Conservation (phyloP, 2,888 invertebrate species). For the Andrena chrysosceles region DNA sequence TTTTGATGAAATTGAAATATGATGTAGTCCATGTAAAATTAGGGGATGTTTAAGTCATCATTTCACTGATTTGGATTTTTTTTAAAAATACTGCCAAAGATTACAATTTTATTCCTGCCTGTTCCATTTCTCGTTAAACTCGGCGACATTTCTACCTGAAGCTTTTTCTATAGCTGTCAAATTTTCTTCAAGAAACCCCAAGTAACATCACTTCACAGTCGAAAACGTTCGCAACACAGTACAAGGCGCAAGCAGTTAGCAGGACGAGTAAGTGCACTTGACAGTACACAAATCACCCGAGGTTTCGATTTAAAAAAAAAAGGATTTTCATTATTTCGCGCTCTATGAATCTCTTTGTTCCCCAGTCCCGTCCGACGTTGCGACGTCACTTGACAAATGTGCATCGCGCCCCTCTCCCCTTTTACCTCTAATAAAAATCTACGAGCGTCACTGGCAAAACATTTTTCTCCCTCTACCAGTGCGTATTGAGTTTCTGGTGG, state of each 20-base stretch:
- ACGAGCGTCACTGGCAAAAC: conserved; percentile 32
- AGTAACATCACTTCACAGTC: background rate
- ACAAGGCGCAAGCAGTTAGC: background rate
- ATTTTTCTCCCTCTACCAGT: conserved; percentile 28
- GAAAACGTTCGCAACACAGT: background rate
- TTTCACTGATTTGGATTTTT: too few species aligned
- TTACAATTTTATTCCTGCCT: too few species aligned
- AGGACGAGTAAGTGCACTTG: background rate
- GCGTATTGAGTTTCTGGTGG: conserved; percentile 2
- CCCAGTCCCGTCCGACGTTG: conserved; percentile 9
- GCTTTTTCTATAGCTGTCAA: background rate
- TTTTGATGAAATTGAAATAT: too few species aligned
- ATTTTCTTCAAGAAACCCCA: background rate
- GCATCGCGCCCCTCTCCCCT: conserved; percentile 16
- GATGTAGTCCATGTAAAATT: too few species aligned
- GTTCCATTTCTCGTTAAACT: too few species aligned
- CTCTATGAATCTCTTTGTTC: conserved; percentile 46
- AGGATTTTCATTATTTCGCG: conserved; percentile 50
- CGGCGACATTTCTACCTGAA: too few species aligned
- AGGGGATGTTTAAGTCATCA: too few species aligned
- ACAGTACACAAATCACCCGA: conserved; percentile 30
- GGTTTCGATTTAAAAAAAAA: conserved; percentile 16
- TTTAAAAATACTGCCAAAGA: too few species aligned
- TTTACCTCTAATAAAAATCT: conserved; percentile 57
- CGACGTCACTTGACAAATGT: conserved; percentile 46